Base-by-base conservation (phyloP, 2,113 vertebrate genomes). In the Chascanopsetta lugubris region DNA sequence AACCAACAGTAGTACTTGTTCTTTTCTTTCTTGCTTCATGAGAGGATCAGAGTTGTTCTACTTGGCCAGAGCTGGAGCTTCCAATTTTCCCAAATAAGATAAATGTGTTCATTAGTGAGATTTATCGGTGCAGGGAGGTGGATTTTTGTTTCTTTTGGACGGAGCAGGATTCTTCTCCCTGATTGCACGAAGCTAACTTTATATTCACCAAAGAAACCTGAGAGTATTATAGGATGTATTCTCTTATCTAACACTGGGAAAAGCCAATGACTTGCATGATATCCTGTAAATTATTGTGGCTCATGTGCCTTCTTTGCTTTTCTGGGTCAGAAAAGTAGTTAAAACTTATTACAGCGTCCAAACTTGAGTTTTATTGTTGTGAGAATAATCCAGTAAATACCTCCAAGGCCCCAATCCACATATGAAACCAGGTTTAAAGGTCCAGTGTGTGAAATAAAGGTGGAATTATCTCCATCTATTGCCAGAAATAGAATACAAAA, bases 161-260 rank as follows among this genome's bases (percentile, higher is more conserved):
- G 26, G 24, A 57, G 38, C 8, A 17, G n/a, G 38, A n/a, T 2
- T n/a, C 29, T 57, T 6, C 5, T 15, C 10, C 15, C 8, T 22
- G n/a, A 29, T 24, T 38, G 1, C 18, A 24, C 42, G 21, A 8
- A 15, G 50, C 20, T 54, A 45, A 48, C 20, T 25, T 55, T 17
- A 55, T 25, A n/a, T 54, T 46, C 18, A 45, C 26, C 9, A 3
- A 9, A 36, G 9, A 65, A 3, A 53, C 15, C 6, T 21, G 11
- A 26, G 36, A 40, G 15, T 12, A 51, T 9, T 12, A 51, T 9
- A 10, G 32, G 12, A 18, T 6, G 6, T 45, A 46, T 56, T 67
- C 29, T 43, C 15, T 54, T 40, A 4, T 55, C 26, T n/a, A 50
- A 47, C 49, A n/a, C n/a, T n/a, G n/a, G n/a, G n/a, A n/a, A n/a